These are phyloP conservation scores for Ephestia elutella DNA, from an alignment of 1,140 invertebrate species.

Conservation along the genomic window DNA sequence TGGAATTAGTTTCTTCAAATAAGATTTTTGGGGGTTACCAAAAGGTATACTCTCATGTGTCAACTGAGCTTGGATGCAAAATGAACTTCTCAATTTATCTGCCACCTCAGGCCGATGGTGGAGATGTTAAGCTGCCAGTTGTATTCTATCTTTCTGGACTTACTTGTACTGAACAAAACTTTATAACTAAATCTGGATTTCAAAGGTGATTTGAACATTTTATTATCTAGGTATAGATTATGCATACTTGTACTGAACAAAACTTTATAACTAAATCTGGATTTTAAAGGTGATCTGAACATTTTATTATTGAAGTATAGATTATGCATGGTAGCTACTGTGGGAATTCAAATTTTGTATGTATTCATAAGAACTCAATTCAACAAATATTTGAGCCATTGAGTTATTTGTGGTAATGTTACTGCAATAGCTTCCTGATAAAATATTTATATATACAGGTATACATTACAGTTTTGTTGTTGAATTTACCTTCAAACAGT, in stretches of 20 bases:
- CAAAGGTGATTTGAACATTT: conserved; percentile 78
- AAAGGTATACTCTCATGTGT: conserved; percentile 90
- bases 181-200: conserved; percentile 95
- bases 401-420: no score
- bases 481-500: no score
- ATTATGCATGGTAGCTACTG: no score
- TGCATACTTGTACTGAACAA: conserved; percentile 94
- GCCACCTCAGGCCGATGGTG: conserved; percentile 83
- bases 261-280: conserved; percentile 98
- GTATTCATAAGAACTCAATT: no score
- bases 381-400: no score
- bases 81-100: conserved; percentile 96
- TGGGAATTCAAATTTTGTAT: no score
- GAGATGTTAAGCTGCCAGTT: conserved; percentile 82
- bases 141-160: conserved; percentile 96
- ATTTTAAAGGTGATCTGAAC: conserved; percentile 83
- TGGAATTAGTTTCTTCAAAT: conserved; percentile 80
- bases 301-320: background rate
- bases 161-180: conserved; percentile 97
- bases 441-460: no score
- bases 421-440: no score
- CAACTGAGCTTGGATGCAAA: conserved; percentile 85
- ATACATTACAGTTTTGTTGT: no score
- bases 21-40: conserved; percentile 89
- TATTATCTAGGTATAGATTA: no score